These are phyloP conservation scores for Temnothorax nylanderi DNA, from an alignment of 1,140 invertebrate genomes.

Conservation along the genomic window DNA sequence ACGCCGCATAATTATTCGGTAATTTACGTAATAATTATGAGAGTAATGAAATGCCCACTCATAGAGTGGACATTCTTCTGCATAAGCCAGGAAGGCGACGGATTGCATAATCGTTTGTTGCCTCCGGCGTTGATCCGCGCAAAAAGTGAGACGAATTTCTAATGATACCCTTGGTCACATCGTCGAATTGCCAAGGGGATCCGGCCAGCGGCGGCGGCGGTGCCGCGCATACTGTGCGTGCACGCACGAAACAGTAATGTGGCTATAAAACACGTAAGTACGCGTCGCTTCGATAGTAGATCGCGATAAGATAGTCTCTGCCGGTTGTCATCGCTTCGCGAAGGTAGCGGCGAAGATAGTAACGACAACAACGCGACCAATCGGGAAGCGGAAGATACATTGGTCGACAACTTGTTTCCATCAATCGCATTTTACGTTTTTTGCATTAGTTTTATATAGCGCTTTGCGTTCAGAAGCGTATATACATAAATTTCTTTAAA, in stretches of 20 bases:
- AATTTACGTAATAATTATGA: constrained; percentile 64
- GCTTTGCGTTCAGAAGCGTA: not conserved
- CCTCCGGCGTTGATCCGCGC: constrained; percentile 43
- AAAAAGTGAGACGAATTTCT: constrained; percentile 69
- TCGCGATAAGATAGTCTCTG: constrained; percentile 65
- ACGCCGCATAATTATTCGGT: constrained; percentile 27
- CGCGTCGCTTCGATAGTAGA: constrained; percentile 56
- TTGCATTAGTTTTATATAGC: not conserved
- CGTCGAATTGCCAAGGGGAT: constrained; percentile 21
- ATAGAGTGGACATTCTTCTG: constrained; percentile 9
- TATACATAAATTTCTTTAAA: not conserved
- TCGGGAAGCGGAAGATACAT: constrained; percentile 13
- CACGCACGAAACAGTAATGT: constrained; percentile 6
- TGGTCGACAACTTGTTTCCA: constrained; percentile 12
- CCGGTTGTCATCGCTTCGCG: constrained; percentile 65
- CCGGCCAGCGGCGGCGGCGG: constrained; percentile 2
- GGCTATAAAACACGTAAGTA: constrained; percentile 59
- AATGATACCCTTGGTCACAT: constrained; percentile 48
- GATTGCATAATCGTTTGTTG: constrained; percentile 21
- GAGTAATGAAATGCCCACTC: constrained; percentile 52
- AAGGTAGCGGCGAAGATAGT: not conserved
- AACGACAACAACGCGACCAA: not conserved
- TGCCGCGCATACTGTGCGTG: not conserved
- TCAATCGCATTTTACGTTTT: not conserved
- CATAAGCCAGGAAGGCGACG: constrained; percentile 40